These are phyloP conservation scores for Paelopatides confundens DNA, from an alignment of 53 echinoderm and acorn worm species.

Conservation along the genomic window DNA sequence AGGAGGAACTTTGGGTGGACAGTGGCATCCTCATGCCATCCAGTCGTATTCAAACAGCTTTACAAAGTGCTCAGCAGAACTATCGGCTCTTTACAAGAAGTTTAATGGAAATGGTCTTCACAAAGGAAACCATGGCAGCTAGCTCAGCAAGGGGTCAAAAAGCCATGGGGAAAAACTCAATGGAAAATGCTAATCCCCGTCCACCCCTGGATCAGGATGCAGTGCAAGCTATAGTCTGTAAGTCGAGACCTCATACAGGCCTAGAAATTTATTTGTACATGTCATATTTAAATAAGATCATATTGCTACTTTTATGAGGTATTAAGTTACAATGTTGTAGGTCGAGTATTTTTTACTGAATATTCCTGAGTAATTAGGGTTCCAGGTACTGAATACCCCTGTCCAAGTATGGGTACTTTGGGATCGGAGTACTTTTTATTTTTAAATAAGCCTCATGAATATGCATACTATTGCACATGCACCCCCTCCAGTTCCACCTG, in stretches of 20 bases:
- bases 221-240: conserved; percentile 42
- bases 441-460: too few species aligned
- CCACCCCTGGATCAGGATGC: conserved; percentile 48
- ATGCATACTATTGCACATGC: too few species aligned
- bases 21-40: conserved; percentile 42
- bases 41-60: conserved; percentile 8
- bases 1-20: conserved; percentile 47
- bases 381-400: too few species aligned
- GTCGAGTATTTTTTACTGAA: too few species aligned
- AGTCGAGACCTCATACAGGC: too few species aligned
- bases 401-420: too few species aligned
- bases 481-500: too few species aligned
- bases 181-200: conserved; percentile 21
- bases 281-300: too few species aligned
- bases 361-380: too few species aligned
- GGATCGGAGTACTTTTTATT: too few species aligned
- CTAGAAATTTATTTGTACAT: background rate
- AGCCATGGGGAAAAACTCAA: conserved; percentile 45
- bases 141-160: conserved; percentile 67
- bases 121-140: conserved; percentile 54
- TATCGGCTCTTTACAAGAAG: conserved; percentile 56
- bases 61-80: conserved; percentile 35
- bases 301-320: too few species aligned
- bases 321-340: too few species aligned
- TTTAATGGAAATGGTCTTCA: conserved; percentile 71